Percentiles rank a stretch among this genome's conserved stretches.
Conservation (phyloP, 2,888 invertebrate species). For the Ochlodes sylvanus region DNA sequence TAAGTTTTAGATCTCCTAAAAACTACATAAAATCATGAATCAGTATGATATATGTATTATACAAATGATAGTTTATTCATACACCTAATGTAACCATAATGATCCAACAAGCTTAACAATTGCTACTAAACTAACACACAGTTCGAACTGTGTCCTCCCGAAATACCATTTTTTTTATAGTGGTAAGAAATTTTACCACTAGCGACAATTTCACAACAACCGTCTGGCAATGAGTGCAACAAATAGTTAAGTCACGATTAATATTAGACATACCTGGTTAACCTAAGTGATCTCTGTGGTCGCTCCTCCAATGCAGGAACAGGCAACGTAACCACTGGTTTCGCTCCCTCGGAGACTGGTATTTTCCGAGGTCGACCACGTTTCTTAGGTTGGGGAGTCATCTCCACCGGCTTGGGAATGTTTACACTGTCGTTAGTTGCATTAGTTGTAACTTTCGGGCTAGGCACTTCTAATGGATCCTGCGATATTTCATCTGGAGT, state of each 20-base stretch:
- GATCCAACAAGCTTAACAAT: too few species aligned
- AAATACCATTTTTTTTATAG: too few species aligned
- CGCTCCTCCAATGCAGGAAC: constrained; percentile 76
- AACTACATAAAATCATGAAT: too few species aligned
- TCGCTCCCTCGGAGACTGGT: constrained; percentile 68
- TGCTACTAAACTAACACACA: too few species aligned
- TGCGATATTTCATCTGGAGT: constrained; percentile 70
- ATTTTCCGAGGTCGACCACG: constrained; percentile 78
- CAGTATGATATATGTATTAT: too few species aligned
- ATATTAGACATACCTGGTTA: constrained; percentile 63
- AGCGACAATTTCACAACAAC: too few species aligned
- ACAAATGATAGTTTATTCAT: too few species aligned
- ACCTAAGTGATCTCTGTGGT: constrained; percentile 75
- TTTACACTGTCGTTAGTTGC: constrained; percentile 50
- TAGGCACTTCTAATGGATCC: constrained; percentile 76
- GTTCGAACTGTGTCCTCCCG: too few species aligned
- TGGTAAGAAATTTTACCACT: too few species aligned
- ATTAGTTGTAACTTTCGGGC: constrained; percentile 52
- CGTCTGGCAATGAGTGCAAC: too few species aligned
- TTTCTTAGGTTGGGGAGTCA: constrained; percentile 77
- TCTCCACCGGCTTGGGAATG: constrained; percentile 58
- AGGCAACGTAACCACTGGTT: constrained; percentile 61
- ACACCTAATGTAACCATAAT: too few species aligned
- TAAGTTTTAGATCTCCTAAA: too few species aligned
- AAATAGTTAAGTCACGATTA: neutral